Evolutionary conservation across 2,888 invertebrate species (phyloP).

Genomic region (Beris morrisii): DNA sequence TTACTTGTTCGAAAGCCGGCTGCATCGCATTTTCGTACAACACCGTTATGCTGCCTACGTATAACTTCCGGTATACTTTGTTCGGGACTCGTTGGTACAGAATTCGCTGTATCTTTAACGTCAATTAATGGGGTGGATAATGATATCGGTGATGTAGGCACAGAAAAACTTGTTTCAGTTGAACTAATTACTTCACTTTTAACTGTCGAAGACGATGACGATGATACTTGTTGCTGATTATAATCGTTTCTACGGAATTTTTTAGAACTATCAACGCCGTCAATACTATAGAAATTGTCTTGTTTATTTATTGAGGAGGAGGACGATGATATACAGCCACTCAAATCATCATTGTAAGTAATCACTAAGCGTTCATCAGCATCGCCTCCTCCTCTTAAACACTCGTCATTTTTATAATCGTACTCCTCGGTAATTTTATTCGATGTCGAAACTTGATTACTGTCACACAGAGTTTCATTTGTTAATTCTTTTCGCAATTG

Average conservation of each 20-base stretch:
- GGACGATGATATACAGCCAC: slow-evolving; percentile 43
- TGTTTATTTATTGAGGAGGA: slow-evolving; percentile 42
- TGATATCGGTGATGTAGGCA: slow-evolving; percentile 59
- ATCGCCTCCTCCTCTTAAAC: slow-evolving; percentile 41
- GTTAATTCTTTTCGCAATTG: slow-evolving; percentile 52
- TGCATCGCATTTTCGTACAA: slow-evolving; percentile 58
- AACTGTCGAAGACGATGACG: slow-evolving; percentile 55
- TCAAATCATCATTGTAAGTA: slow-evolving; percentile 41
- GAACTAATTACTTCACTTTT: slow-evolving; percentile 50
- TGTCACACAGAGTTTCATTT: slow-evolving; percentile 43
- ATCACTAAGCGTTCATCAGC: slow-evolving; percentile 33
- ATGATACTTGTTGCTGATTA: slow-evolving; percentile 41
- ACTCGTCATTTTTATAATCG: slow-evolving; percentile 29
- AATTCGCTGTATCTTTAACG: slow-evolving; percentile 59
- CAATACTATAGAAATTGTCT: slow-evolving; percentile 9
- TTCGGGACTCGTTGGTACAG: slow-evolving; percentile 72
- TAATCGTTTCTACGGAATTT: slow-evolving; percentile 3
- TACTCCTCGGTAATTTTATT: not conserved
- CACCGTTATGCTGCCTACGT: slow-evolving; percentile 59
- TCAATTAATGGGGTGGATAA: slow-evolving; percentile 56
- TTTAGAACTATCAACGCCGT: slow-evolving; percentile 8
- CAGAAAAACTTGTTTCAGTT: slow-evolving; percentile 55
- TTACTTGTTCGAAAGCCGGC: slow-evolving; percentile 84
- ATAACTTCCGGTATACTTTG: slow-evolving; percentile 50
- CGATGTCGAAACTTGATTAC: slow-evolving; percentile 4